Percentiles rank a stretch among this genome's conserved stretches.
phyloP scores from a whole-genome alignment of 2,797 vertebrate genomes.

The Rhabdophis nuchalis region DNA sequence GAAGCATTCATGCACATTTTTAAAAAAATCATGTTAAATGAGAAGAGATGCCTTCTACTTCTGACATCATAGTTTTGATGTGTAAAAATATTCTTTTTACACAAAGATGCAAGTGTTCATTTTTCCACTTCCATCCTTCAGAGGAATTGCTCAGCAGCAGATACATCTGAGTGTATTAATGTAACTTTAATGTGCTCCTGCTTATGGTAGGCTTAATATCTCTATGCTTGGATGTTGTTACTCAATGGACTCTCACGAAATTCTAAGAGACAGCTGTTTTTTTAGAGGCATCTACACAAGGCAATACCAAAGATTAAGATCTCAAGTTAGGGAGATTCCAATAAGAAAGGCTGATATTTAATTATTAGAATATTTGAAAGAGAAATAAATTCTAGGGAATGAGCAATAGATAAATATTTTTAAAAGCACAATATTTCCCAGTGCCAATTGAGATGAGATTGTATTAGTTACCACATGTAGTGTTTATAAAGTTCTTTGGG shows the following conservation, averaged over 20 bases:
- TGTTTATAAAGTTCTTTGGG: constrained; percentile 43
- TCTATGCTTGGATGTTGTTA: constrained; percentile 41
- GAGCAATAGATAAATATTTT: constrained; percentile 15
- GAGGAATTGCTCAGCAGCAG: background rate
- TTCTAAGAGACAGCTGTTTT: constrained; percentile 10
- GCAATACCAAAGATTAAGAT: constrained; percentile 36
- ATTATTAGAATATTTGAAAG: constrained; percentile 8
- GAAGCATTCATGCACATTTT: background rate
- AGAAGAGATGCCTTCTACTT: background rate
- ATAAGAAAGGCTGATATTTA: background rate
- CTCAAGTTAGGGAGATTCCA: background rate
- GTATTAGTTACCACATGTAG: constrained; percentile 46
- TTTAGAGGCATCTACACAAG: constrained; percentile 34
- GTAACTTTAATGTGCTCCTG: constrained; percentile 50
- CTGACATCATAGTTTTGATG: background rate
- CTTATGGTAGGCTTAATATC: constrained; percentile 32
- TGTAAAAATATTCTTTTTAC: background rate
- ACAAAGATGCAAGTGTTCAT: background rate
- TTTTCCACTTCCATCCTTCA: background rate
- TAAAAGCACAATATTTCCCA: constrained; percentile 58
- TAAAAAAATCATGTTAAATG: background rate
- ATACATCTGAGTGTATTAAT: background rate
- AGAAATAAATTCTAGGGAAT: constrained; percentile 20
- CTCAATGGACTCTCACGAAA: constrained; percentile 45
- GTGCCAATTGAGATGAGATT: background rate